Evolutionary conservation across 2,113 vertebrate genomes (phyloP).

Genomic region (Capreolus pygargus): DNA sequence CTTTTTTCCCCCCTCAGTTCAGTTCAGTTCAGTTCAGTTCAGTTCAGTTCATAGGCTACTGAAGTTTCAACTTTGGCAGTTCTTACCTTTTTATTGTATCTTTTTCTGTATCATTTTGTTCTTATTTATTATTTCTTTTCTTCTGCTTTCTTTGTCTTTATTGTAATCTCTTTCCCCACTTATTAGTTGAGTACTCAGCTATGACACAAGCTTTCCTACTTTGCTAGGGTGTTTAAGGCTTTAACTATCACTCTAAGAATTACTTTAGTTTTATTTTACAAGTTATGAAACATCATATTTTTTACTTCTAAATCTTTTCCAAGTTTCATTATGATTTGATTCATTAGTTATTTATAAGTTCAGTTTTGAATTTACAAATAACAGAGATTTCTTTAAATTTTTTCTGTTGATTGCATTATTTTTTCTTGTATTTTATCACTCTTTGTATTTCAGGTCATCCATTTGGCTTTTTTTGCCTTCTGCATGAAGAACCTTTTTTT

Average conservation of each 20-base stretch:
- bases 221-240: neutral
- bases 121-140: neutral
- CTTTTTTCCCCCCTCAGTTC: neutral
- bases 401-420: neutral
- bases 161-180: neutral
- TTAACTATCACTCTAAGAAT: neutral
- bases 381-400: neutral
- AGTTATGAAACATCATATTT: neutral
- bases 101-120: neutral
- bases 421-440: neutral
- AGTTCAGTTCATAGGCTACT: no score
- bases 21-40: no score
- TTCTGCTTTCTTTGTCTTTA: neutral
- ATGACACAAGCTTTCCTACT: neutral
- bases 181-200: neutral
- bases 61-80: neutral
- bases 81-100: neutral
- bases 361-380: neutral
- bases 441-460: neutral
- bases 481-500: neutral
- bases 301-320: neutral
- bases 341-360: neutral
- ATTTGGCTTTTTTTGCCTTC: neutral
- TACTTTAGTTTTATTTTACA: neutral
- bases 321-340: neutral